phyloP scores from a whole-genome alignment of 2,797 vertebrate species.

The Gephyroberyx darwinii region DNA sequence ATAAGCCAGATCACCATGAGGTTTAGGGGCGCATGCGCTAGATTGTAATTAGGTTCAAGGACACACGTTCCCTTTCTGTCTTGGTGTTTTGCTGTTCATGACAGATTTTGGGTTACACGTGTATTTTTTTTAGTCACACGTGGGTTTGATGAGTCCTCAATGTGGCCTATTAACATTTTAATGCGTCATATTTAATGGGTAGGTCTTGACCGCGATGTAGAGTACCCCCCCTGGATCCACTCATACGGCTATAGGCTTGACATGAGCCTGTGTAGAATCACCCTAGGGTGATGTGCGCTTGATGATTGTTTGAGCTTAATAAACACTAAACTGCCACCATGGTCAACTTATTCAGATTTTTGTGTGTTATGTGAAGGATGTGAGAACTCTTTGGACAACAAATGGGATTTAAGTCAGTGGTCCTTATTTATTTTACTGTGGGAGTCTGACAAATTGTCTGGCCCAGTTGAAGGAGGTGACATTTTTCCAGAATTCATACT shows the following conservation, averaged over 20 bases:
- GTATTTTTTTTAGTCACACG: background rate
- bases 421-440: background rate
- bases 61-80: conserved; percentile 73
- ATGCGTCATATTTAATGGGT: background rate
- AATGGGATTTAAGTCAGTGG: background rate
- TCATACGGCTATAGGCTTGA: conserved; percentile 2
- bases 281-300: background rate
- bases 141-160: background rate
- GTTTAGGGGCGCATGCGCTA: conserved; percentile 70
- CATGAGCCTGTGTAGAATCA: conserved; percentile 14
- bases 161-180: background rate
- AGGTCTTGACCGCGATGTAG: background rate
- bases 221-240: background rate
- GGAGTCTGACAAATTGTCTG: background rate
- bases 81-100: conserved; percentile 40
- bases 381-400: conserved; percentile 19
- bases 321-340: background rate
- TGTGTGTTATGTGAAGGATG: conserved; percentile 7
- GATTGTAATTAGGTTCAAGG: conserved; percentile 82
- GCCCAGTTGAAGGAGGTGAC: background rate
- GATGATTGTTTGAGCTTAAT: conserved; percentile 23
- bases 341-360: conserved; percentile 17
- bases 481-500: conserved; percentile 1
- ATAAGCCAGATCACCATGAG: conserved; percentile 82
- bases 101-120: background rate